phyloP scores from a whole-genome alignment of 2,113 vertebrate species.

The Gallinago paraguaiae region DNA sequence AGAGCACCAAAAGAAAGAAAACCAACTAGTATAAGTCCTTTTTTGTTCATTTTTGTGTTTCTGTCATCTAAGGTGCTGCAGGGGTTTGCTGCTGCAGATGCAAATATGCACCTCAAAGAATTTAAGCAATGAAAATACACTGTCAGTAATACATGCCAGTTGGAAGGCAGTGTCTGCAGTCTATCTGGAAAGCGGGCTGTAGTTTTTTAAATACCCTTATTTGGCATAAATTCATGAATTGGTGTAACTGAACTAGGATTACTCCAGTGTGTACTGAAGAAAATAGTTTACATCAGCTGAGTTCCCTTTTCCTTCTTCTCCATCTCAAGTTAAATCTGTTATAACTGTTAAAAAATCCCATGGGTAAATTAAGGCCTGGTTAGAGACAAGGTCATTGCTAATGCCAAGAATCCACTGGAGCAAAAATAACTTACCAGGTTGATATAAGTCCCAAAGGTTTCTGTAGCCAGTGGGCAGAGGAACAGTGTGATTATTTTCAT shows the following conservation, averaged over 20 bases:
- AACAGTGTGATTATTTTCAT: not conserved
- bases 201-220: not conserved
- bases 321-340: not conserved
- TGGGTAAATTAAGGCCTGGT: not conserved
- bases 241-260: not conserved
- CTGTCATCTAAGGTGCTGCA: not conserved
- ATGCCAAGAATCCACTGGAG: not conserved
- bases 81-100: not conserved
- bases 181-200: not conserved
- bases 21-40: not conserved
- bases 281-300: not conserved
- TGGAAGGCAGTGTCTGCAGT: not conserved
- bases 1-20: not conserved
- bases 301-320: not conserved
- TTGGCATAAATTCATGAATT: not conserved
- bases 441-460: not conserved
- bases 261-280: not conserved
- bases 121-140: not conserved
- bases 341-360: not conserved
- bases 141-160: not conserved
- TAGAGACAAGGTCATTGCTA: not conserved
- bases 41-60: not conserved
- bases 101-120: not conserved
- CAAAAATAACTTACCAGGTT: not conserved
- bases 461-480: not conserved